phyloP scores from a whole-genome alignment of 2,797 vertebrate species.

The Rhincodon typus region DNA sequence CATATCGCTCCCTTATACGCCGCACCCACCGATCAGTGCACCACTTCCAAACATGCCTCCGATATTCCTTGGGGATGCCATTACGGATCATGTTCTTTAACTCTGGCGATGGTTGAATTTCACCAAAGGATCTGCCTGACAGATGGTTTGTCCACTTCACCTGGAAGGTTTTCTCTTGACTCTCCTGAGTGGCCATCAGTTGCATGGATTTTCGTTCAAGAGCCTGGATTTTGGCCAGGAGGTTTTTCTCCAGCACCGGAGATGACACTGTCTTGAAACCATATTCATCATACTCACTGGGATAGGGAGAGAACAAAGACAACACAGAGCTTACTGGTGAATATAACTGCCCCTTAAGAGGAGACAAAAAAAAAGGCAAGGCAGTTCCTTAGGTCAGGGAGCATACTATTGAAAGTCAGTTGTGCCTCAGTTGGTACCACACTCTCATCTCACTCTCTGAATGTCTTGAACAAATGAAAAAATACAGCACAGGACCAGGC shows the following conservation, averaged over 20 bases:
- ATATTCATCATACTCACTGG: constrained; percentile 80
- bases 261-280: constrained; percentile 73
- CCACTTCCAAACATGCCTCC: constrained; percentile 76
- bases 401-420: not conserved
- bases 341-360: not conserved
- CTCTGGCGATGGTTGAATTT: constrained; percentile 59
- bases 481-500: too few relatives aligned
- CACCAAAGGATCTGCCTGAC: constrained; percentile 55
- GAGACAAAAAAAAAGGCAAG: not conserved
- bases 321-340: not conserved
- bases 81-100: constrained; percentile 72
- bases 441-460: not conserved
- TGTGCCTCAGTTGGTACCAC: not conserved
- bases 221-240: constrained; percentile 84
- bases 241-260: constrained; percentile 78
- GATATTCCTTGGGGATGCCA: constrained; percentile 71
- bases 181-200: constrained; percentile 62
- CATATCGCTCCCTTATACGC: constrained; percentile 47
- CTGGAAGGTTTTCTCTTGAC: constrained; percentile 59
- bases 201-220: constrained; percentile 81
- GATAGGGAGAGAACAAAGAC: not conserved
- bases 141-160: constrained; percentile 71
- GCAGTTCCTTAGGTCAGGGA: not conserved
- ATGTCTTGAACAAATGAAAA: too few relatives aligned
- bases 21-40: constrained; percentile 59